phyloP scores from a whole-genome alignment of 2,797 vertebrate genomes.

The Leucoraja ocellata region DNA sequence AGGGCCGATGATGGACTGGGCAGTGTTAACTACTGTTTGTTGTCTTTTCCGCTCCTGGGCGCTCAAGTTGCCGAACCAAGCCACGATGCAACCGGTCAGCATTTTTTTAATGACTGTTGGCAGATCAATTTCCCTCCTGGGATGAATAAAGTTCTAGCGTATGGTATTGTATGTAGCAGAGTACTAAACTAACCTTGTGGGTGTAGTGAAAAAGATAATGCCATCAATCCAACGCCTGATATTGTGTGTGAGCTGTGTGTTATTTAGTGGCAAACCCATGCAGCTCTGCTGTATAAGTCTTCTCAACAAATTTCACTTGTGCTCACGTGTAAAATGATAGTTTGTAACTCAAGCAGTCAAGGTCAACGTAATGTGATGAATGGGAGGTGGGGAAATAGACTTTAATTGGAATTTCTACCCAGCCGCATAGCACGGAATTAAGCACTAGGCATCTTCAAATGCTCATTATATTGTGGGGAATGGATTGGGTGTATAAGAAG shows the following conservation, averaged over 20 bases:
- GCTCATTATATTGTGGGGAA: background rate
- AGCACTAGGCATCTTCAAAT: background rate
- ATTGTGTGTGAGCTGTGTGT: background rate
- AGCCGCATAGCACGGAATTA: background rate
- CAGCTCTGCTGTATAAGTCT: too few species aligned
- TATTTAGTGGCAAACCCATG: background rate
- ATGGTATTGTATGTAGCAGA: background rate
- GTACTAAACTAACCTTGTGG: background rate
- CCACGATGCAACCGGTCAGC: too few species aligned
- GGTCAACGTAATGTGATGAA: background rate
- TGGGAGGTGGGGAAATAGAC: background rate
- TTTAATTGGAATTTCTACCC: conserved; percentile 10
- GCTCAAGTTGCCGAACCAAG: too few species aligned
- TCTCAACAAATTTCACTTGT: background rate
- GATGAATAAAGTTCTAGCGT: too few species aligned
- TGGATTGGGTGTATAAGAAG: background rate
- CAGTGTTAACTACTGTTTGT: too few species aligned
- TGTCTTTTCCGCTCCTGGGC: too few species aligned
- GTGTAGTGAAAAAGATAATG: background rate
- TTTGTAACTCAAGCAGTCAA: background rate
- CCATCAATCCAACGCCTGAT: background rate
- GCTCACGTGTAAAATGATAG: background rate
- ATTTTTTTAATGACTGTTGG: too few species aligned
- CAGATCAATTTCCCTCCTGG: too few species aligned
- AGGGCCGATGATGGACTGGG: too few species aligned